Evolutionary conservation across 2,888 invertebrate species (phyloP).

Genomic region (Petrolisthes cinctipes): DNA sequence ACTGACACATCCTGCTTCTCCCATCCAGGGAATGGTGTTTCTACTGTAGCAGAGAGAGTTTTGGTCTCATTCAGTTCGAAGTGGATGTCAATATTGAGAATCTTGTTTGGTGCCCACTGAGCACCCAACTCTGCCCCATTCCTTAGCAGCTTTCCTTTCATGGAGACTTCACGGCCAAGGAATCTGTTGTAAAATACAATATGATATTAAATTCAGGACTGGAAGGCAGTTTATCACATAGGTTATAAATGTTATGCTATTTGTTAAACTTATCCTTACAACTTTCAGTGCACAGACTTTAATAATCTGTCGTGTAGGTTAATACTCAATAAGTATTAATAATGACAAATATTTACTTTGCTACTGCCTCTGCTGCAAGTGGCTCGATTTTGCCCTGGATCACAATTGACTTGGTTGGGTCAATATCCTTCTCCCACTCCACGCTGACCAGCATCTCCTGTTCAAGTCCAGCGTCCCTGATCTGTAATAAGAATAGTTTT

Average conservation of each 20-base stretch:
- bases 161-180: not conserved
- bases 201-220: no score
- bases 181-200: not conserved
- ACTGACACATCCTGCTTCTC: constrained; percentile 52
- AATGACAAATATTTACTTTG: no score
- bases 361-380: not conserved
- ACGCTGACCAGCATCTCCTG: constrained; percentile 25
- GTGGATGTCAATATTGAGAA: not conserved
- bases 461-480: not conserved
- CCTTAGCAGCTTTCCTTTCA: not conserved
- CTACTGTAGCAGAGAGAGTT: constrained; percentile 33
- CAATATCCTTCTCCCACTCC: constrained; percentile 46
- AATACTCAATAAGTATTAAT: no score
- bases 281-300: no score
- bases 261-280: no score
- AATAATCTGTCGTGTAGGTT: no score
- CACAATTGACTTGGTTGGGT: constrained; percentile 32
- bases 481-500: no score
- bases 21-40: constrained; percentile 52
- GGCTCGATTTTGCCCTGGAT: constrained; percentile 28
- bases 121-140: not conserved
- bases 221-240: no score
- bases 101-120: constrained; percentile 17
- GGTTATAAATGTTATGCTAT: no score
- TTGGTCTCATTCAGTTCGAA: not conserved